Base-by-base conservation (phyloP, 2,797 vertebrate species). In the Brachyalestes nurse region DNA sequence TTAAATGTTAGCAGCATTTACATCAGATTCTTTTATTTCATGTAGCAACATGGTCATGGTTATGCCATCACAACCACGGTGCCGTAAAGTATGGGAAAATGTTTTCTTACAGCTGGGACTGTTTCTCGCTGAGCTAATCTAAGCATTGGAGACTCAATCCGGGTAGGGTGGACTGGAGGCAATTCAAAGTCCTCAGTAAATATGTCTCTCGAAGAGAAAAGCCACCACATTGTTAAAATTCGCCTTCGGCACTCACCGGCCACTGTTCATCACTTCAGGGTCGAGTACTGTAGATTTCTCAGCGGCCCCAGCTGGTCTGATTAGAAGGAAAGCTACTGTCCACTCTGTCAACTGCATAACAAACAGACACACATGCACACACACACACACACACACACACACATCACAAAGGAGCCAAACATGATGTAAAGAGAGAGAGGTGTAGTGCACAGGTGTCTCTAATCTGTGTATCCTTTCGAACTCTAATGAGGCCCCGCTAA, bases 401-500 rank as follows among this genome's bases (percentile, higher is more conserved):
- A 62, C 58, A 34, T 4, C 23, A 65, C 67, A 55, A 17, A 79
- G 51, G 45, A 45, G 76, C 6, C 67, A 19, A 45, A 19, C 69
- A 42, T 67, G 66, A 49, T 77, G 72, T 69, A 65, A 23, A 19
- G 19, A 73, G 61, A 65, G 66, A 40, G 79, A 78, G 53, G 40
- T 70, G 42, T 72, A 72, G 45, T 58, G 66, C 21, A 77, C 80
- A 70, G 65, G 75, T 80, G 77, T 71, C 60, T 77, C 60, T 83
- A 80, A 81, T 74, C 70, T 78, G n/a, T 78, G 58, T 80, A 40
- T 81, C 21, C 49, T 82, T 76, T 65, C 55, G 55, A 64, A 64
- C 72, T 76, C 34, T 86, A 80, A 85, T 84, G 84, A 86, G 83
- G 72, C 69, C 45, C 49, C 65, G 38, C 72, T 83, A 79, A 71